Evolutionary conservation across 2,888 invertebrate genomes (phyloP).

Genomic region (Drosophila paramelanica): DNA sequence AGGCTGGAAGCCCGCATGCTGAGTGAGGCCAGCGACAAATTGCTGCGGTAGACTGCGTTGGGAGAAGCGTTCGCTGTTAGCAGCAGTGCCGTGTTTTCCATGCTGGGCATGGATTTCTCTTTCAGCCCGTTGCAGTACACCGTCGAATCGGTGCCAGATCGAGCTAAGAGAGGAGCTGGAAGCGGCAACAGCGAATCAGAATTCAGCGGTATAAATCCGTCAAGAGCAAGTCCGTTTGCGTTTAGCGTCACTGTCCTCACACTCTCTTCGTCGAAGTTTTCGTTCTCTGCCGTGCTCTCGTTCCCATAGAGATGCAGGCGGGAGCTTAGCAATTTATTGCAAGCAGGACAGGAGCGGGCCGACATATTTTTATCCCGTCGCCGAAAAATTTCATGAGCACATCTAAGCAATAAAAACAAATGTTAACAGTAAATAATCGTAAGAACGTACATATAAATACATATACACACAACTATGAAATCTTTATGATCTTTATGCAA

Average conservation of each 20-base stretch:
- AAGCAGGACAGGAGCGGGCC: constrained; percentile 89
- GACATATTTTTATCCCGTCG: constrained; percentile 87
- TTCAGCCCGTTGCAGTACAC: constrained; percentile 63
- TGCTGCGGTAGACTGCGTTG: constrained; percentile 82
- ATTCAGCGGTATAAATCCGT: constrained; percentile 56
- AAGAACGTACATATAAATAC: no score
- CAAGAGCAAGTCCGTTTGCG: constrained; percentile 43
- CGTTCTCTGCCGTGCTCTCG: constrained; percentile 38
- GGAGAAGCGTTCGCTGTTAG: constrained; percentile 73
- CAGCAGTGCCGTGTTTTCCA: constrained; percentile 72
- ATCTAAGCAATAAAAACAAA: constrained; percentile 82
- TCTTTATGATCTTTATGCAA: no score
- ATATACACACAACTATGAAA: no score
- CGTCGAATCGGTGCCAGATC: constrained; percentile 31
- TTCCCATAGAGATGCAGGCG: constrained; percentile 86
- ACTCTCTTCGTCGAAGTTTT: constrained; percentile 54
- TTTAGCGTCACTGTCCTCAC: constrained; percentile 42
- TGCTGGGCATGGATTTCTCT: constrained; percentile 60
- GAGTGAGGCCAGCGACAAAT: constrained; percentile 84
- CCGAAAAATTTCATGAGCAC: constrained; percentile 89
- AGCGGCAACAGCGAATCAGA: constrained; percentile 33
- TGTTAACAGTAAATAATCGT: no score
- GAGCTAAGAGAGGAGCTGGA: constrained; percentile 17
- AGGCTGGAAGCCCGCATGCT: constrained; percentile 84
- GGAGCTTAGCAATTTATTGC: constrained; percentile 89